phyloP scores from a whole-genome alignment of 2,888 invertebrate species.

The Ornithoptera priamus region DNA sequence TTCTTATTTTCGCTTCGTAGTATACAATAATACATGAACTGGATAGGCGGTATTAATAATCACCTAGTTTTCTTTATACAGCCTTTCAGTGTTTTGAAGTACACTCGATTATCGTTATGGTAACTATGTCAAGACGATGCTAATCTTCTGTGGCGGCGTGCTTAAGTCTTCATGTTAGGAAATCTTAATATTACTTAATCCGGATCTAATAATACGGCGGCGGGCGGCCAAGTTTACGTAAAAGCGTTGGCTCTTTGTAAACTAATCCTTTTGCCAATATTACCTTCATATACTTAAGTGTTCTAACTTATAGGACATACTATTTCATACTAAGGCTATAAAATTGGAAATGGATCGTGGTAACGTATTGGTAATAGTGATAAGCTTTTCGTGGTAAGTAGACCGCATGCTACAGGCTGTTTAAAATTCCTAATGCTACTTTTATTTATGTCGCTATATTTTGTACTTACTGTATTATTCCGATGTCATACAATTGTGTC shows the following conservation, averaged over 20 bases:
- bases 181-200: conserved; percentile 23
- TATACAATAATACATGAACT: background rate
- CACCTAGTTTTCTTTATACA: background rate
- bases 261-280: background rate
- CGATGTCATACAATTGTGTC: too few relatives aligned
- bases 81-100: background rate
- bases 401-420: too few relatives aligned
- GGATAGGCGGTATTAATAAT: background rate
- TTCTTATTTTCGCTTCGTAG: too few relatives aligned
- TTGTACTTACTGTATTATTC: too few relatives aligned
- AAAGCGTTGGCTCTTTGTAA: conserved; percentile 1
- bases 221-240: conserved; percentile 15
- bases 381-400: too few relatives aligned
- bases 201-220: background rate
- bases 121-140: conserved; percentile 20
- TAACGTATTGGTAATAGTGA: too few relatives aligned
- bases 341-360: background rate
- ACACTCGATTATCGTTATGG: conserved; percentile 9
- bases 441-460: too few relatives aligned
- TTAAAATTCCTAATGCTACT: too few relatives aligned
- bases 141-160: conserved; percentile 18
- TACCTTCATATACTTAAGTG: conserved; percentile 2
- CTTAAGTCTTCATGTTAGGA: conserved; percentile 25
- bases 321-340: background rate
- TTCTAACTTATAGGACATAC: background rate